Percentiles rank a stretch among this genome's conserved stretches.
phyloP scores from a whole-genome alignment of 2,888 invertebrate species.

The Andrena fulva region DNA sequence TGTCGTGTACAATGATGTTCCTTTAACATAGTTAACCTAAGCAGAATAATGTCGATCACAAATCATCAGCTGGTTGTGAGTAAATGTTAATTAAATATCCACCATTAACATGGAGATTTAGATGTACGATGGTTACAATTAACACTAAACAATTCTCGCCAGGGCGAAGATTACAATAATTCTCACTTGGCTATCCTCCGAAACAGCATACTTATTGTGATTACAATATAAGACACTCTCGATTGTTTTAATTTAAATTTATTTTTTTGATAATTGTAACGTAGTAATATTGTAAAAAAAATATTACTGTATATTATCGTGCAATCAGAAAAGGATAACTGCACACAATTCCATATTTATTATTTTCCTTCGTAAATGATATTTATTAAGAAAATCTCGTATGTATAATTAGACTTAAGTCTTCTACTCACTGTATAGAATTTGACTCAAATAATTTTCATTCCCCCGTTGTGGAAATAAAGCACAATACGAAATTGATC shows the following conservation, averaged over 20 bases:
- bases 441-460: neutral
- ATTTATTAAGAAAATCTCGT: neutral
- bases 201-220: neutral
- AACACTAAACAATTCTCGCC: slow-evolving; percentile 50
- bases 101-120: slow-evolving; percentile 48
- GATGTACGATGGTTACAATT: slow-evolving; percentile 57
- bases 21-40: slow-evolving; percentile 63
- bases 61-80: slow-evolving; percentile 82
- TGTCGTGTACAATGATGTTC: slow-evolving; percentile 56
- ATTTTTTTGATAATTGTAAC: too few relatives aligned
- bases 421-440: neutral
- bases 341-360: slow-evolving; percentile 7
- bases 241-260: neutral
- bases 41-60: slow-evolving; percentile 72
- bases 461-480: neutral
- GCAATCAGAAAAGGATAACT: neutral
- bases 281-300: too few relatives aligned
- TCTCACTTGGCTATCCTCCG: neutral
- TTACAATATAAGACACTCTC: neutral
- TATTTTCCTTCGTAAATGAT: neutral
- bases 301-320: neutral
- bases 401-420: neutral
- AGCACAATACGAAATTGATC: neutral
- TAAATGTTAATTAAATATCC: slow-evolving; percentile 77
- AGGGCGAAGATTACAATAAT: slow-evolving; percentile 15